Base-by-base conservation (phyloP, 1,140 invertebrate genomes). In the Nylanderia fulva region DNA sequence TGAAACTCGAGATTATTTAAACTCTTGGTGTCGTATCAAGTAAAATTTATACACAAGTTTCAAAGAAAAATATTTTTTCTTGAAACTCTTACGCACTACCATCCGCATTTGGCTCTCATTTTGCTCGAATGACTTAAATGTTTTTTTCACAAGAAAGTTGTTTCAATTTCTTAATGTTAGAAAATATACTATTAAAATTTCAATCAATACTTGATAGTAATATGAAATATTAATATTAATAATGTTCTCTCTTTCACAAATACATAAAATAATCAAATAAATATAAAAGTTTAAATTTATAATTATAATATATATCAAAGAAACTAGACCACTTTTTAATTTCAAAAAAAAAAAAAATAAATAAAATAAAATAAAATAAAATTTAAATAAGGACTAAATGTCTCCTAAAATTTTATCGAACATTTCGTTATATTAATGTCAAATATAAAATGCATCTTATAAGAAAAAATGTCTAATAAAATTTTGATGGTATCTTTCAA, bases 401-500 rank as follows among this genome's bases (percentile, higher is more conserved):
- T 6, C 52, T 21, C 21, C 29, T 9, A 54, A 54, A 52, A 69
- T 52, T 71, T 71, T 33, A 21, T 54, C n/a, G 15, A 69, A 21
- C 18, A 69, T 2, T 71, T 33, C 52, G 4, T 7, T 1, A 7
- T n/a, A 7, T n/a, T 33, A 36, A 36, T 72, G 6, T 56, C 0
- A 13, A 45, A 29, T 29, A n/a, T 66, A 48, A 68, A 48, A 48
- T 27, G 15, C 45, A 42, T 42, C 4, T 45, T 45, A 45, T 5
- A 18, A 5, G n/a, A 69, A 71, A 71, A 29, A 71, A 29, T 33
- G 33, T 52, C 33, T 18, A 27, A 6, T 18, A 48, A 18, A n/a
- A 68, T 64, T 64, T 21, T 66, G 4, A 8, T 15, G 39, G 9
- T 72, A 72, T 52, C 18, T 71, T 69, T 21, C n/a, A n/a, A n/a